Conservation (phyloP, 1,140 invertebrate genomes). For the Chlorops oryzae region DNA sequence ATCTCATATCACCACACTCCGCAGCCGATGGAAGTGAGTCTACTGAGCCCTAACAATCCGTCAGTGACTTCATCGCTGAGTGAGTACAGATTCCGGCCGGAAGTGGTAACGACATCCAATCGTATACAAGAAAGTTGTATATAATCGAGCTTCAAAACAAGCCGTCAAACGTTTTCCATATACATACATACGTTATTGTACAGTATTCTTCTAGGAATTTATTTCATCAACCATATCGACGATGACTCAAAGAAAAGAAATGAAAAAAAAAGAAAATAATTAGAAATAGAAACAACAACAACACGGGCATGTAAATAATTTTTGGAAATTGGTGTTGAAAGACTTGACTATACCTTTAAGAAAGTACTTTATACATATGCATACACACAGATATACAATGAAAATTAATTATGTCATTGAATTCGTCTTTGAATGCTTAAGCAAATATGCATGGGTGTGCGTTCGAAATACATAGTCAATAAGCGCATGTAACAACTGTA, state of each 20-base stretch:
- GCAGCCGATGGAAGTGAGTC: conserved; percentile 46
- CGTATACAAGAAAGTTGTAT: conserved; percentile 82
- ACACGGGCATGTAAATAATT: too few relatives aligned
- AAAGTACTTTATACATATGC: conserved; percentile 12
- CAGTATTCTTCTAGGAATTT: too few relatives aligned
- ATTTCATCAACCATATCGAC: too few relatives aligned
- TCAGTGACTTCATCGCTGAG: conserved; percentile 56
- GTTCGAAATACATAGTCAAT: too few relatives aligned
- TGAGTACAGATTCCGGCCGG: conserved; percentile 60
- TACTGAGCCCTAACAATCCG: conserved; percentile 46
- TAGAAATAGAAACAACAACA: neutral
- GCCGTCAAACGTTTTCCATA: neutral
- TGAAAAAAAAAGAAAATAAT: neutral
- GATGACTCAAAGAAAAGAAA: too few relatives aligned
- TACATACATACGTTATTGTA: too few relatives aligned
- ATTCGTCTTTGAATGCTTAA: conserved; percentile 5
- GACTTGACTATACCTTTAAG: too few relatives aligned
- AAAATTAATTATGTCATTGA: neutral
- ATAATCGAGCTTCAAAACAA: too few relatives aligned
- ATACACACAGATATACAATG: conserved; percentile 15
- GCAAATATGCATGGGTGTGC: conserved; percentile 28
- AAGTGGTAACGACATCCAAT: conserved; percentile 75
- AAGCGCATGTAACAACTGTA: too few relatives aligned
- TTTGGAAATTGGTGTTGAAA: too few relatives aligned
- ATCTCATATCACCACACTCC: conserved; percentile 43